Percentiles rank a stretch among this genome's conserved stretches.
These are phyloP conservation scores for Delphinus delphis DNA, from an alignment of 2,113 vertebrate genomes.

Conservation along the genomic window DNA sequence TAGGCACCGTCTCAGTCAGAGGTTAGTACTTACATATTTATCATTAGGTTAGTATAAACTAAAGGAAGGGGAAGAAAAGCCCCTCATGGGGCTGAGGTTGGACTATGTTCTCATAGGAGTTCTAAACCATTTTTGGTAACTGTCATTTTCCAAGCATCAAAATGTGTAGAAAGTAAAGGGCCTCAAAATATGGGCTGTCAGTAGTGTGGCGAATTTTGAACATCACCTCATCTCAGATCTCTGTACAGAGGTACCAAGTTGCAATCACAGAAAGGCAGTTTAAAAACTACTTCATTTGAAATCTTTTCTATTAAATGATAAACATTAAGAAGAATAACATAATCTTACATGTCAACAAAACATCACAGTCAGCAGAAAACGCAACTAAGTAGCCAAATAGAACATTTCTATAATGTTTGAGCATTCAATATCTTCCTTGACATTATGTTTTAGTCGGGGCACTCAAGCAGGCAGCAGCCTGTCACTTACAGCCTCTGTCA, in stretches of 20 bases:
- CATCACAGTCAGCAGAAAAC: conserved; percentile 11
- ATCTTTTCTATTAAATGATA: conserved; percentile 30
- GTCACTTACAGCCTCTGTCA: conserved; percentile 4
- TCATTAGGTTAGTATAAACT: neutral
- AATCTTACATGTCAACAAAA: conserved; percentile 38
- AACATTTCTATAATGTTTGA: neutral
- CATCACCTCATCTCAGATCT: neutral
- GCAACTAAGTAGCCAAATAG: neutral
- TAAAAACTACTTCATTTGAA: conserved; percentile 46
- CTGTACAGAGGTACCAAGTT: neutral
- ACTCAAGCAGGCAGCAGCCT: conserved; percentile 1
- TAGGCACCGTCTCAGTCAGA: conserved; percentile 4
- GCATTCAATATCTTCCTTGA: neutral
- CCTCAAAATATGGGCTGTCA: neutral
- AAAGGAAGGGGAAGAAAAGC: neutral
- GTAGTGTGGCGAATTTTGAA: conserved; percentile 13
- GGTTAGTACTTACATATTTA: neutral
- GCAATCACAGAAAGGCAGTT: neutral
- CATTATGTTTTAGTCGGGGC: conserved; percentile 7
- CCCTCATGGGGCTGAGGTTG: neutral
- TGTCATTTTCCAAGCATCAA: neutral
- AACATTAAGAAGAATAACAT: conserved; percentile 35
- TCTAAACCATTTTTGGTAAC: conserved; percentile 7
- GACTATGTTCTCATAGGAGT: neutral
- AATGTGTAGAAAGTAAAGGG: neutral